Conservation (phyloP, 2,888 invertebrate genomes). For the Papilio demoleus region DNA sequence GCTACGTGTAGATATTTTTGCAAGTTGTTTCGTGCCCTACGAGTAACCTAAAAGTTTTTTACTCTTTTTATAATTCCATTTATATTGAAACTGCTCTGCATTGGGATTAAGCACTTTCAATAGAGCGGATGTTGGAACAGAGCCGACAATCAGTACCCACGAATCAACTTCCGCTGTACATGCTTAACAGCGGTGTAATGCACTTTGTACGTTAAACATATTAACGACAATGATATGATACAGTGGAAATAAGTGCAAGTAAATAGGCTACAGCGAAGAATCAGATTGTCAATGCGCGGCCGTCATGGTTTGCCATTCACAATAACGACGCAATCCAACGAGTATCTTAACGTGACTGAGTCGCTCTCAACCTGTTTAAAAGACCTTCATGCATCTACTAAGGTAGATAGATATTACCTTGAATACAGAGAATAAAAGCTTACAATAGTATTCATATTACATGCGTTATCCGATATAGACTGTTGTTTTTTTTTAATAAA, state of each 20-base stretch:
- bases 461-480: not conserved
- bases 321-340: conserved; percentile 54
- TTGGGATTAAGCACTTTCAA: conserved; percentile 62
- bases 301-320: conserved; percentile 42
- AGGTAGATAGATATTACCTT: conserved; percentile 50
- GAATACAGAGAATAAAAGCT: conserved; percentile 22
- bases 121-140: conserved; percentile 67
- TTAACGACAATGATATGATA: conserved; percentile 1
- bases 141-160: conserved; percentile 58
- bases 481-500: conserved; percentile 23
- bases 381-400: conserved; percentile 58
- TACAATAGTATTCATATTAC: not conserved
- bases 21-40: conserved; percentile 28
- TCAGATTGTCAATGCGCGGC: conserved; percentile 45
- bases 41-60: conserved; percentile 41
- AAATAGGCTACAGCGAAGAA: conserved; percentile 32
- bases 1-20: conserved; percentile 34
- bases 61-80: conserved; percentile 43
- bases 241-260: conserved; percentile 19
- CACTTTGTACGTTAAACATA: conserved; percentile 11
- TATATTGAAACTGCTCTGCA: conserved; percentile 48
- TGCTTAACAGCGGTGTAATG: conserved; percentile 11
- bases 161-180: conserved; percentile 65
- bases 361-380: conserved; percentile 61
- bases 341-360: conserved; percentile 57